Evolutionary conservation across 2,113 vertebrate species (phyloP).

Genomic region (Verasper variegatus): DNA sequence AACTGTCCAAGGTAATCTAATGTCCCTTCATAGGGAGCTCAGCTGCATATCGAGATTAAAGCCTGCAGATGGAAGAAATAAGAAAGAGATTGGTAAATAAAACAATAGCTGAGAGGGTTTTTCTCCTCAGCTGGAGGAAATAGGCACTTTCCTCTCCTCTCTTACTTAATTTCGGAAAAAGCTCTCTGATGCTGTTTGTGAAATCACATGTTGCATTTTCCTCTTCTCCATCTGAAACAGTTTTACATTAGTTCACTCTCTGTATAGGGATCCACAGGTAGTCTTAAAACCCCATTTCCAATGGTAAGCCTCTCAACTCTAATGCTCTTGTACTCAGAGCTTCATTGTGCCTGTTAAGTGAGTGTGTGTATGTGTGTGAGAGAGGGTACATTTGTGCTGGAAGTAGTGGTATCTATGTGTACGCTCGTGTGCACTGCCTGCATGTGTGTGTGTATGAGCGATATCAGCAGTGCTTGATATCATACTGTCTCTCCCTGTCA

Average conservation of each 20-base stretch:
- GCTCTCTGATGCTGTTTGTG: constrained; percentile 11
- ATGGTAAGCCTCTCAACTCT: constrained; percentile 68
- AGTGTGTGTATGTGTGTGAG: neutral
- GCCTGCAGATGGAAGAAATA: constrained; percentile 33
- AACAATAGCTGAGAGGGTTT: constrained; percentile 25
- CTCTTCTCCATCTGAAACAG: constrained; percentile 31
- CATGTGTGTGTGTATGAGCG: neutral
- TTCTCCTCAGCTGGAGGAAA: constrained; percentile 18
- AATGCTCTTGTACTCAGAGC: constrained; percentile 58
- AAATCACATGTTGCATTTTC: constrained; percentile 39
- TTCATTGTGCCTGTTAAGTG: constrained; percentile 56
- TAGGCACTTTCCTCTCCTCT: constrained; percentile 19
- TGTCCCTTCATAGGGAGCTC: constrained; percentile 31
- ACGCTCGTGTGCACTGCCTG: neutral
- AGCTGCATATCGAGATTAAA: constrained; percentile 49
- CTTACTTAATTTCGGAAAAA: constrained; percentile 8
- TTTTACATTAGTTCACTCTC: constrained; percentile 57
- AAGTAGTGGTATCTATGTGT: neutral
- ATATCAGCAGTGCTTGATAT: constrained; percentile 20
- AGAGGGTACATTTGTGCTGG: constrained; percentile 6
- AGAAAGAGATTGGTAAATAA: constrained; percentile 50
- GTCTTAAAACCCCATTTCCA: constrained; percentile 62
- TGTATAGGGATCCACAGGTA: constrained; percentile 70
- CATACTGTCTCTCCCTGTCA: neutral
- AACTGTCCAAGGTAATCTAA: constrained; percentile 43